Base-by-base conservation (phyloP, 2,113 vertebrate genomes). In the Vombatus ursinus region DNA sequence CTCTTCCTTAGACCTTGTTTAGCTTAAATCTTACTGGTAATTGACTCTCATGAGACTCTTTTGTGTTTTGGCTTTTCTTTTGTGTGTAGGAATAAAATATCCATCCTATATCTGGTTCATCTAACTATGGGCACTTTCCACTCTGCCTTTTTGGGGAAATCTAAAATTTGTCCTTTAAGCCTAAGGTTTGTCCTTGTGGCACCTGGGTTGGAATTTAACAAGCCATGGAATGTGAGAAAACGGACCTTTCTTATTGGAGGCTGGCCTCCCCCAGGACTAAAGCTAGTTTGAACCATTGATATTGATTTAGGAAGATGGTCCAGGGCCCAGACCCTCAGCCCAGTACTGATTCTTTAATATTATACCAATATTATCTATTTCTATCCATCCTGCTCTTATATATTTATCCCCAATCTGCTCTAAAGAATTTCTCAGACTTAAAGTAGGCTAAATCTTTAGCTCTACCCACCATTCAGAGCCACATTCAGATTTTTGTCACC, bases 381-480 rank as follows among this genome's bases (percentile, higher is more conserved):
- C 10, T 14, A 68, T 68, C 61, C 92, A 84, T 89, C 84, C 61
- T 51, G n/a, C 25, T 68, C 57, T 94, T 54, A 23, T 2, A 89
- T 89, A 89, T 93, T 96, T 94, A 61, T 52, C 93, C 52, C n/a
- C 28, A 31, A 92, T 52, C 25, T 52, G 50, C 91, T 96, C 91
- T 93, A 48, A 90, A 7, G 7, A 19, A 49, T 96, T 94, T 44
- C 92, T 19, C 9, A 90, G 92, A 16, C 93, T 94, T 96, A 93
- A 97, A 50, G 91, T 89, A 92, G 92, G 51, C n/a, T 95, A 95
- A 89, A 92, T 91, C 61, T 90, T 93, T 95, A 95, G 12, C 94
- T 98, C 68, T 53, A 94, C 50, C 97, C 54, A 94, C 91, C 57
- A 96, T 92, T 98, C 57, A 57, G 92, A 96, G 94, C 92, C 96